phyloP scores from a whole-genome alignment of 2,888 invertebrate species.

The Chymomyza fuscimana region DNA sequence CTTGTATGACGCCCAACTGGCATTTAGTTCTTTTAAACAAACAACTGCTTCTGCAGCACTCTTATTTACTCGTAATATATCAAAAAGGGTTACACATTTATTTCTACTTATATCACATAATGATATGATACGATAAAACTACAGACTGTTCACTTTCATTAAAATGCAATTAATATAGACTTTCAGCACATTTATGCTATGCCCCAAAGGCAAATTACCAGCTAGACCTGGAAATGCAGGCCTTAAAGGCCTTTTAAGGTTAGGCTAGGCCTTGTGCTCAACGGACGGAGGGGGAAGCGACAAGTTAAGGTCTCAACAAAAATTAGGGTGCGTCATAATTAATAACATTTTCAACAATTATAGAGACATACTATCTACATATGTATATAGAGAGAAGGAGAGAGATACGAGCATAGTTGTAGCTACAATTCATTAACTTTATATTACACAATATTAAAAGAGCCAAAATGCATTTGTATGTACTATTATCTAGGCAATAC shows the following conservation, averaged over 20 bases:
- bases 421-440: slow-evolving; percentile 60
- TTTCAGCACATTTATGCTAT: slow-evolving; percentile 62
- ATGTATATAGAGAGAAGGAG: background rate
- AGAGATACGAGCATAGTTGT: background rate
- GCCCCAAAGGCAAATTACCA: slow-evolving; percentile 36
- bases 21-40: slow-evolving; percentile 59
- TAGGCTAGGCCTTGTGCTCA: background rate
- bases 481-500: background rate
- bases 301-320: slow-evolving; percentile 8
- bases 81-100: slow-evolving; percentile 35
- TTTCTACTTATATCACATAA: slow-evolving; percentile 14
- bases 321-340: slow-evolving; percentile 69
- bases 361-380: no score
- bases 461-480: background rate
- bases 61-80: background rate
- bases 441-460: slow-evolving; percentile 41
- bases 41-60: slow-evolving; percentile 38
- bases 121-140: slow-evolving; percentile 9
- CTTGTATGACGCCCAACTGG: slow-evolving; percentile 11
- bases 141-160: slow-evolving; percentile 48
- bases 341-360: slow-evolving; percentile 55
- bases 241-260: background rate
- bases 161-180: slow-evolving; percentile 71
- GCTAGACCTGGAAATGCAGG: background rate
- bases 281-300: background rate